Base-by-base conservation (phyloP, 2,888 invertebrate species). In the Hoplodrina ambigua region DNA sequence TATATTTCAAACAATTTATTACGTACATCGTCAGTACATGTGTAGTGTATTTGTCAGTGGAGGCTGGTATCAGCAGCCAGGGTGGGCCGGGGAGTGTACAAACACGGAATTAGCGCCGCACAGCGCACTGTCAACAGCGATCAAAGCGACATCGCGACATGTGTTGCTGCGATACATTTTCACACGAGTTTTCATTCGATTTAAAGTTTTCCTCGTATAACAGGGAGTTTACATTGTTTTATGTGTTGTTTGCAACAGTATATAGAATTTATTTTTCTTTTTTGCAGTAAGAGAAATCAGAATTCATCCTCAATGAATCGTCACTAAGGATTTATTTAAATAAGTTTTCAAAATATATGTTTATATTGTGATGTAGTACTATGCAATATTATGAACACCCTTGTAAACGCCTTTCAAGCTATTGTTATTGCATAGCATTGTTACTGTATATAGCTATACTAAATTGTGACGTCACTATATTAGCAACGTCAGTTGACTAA, bases 91-190 rank as follows among this genome's bases (percentile, higher is more conserved):
- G 62, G 72, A 64, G 69, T 57, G 68, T 67, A 73, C 81, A 87
- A 87, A 88, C 72, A 87, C 66, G 59, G 76, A 85, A 83, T 88
- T 83, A 87, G 86, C 81, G 75, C 53, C 46, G 71, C 61, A 59
- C 64, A 66, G 74, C 73, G 67, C 74, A 64, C 65, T 75, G 85
- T 86, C 85, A 86, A 87, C 81, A 84, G 55, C 72, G 82, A 87
- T 88, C 88, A 88, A 87, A 87, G 87, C 74, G 77, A 76, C 83
- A 84, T 85, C 78, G 85, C 76, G 76, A 81, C 87, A 88, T 86
- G 84, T 88, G 62, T 25, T 49, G 5, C 41, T 41, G 70, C 77
- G 66, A 80, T 75, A 82, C 73, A 82, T 85, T 87, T 87, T 88
- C 87, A 81, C 87, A 87, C 80, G 75, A 57, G 65, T 59, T 75